phyloP scores from a whole-genome alignment of 2,113 vertebrate genomes.

The cattle (Bos taurus) region DNA sequence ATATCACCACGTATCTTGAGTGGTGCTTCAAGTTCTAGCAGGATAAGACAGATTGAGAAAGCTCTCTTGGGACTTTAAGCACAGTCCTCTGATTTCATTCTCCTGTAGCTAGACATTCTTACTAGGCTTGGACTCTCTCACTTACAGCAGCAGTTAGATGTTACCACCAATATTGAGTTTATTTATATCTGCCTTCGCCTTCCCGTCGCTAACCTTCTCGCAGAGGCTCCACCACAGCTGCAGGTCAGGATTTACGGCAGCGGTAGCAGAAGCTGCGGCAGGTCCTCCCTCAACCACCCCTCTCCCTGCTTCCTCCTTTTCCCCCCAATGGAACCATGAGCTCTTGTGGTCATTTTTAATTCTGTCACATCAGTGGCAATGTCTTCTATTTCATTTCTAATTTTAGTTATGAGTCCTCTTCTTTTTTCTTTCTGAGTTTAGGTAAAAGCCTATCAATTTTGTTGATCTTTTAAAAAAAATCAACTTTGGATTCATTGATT shows the following conservation, averaged over 20 bases:
- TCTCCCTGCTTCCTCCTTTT: background rate
- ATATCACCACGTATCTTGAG: background rate
- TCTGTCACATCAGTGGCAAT: background rate
- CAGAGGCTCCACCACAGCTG: background rate
- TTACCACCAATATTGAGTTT: background rate
- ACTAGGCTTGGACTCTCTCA: background rate
- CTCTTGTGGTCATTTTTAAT: background rate
- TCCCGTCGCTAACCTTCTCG: fast-evolving
- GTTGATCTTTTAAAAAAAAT: background rate
- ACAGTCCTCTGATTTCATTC: background rate
- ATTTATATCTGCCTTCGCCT: background rate
- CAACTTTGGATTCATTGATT: background rate
- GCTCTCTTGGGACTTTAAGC: background rate
- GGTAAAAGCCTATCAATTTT: background rate
- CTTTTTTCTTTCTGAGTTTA: background rate
- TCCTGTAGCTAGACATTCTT: background rate
- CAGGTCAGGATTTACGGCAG: background rate
- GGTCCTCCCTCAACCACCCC: background rate
- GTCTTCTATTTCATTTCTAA: background rate
- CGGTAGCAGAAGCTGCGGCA: background rate
- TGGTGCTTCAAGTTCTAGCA: background rate
- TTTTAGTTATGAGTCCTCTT: background rate
- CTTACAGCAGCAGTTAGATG: background rate
- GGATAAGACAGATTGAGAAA: background rate
- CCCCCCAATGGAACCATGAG: background rate